Evolutionary conservation across 1,140 invertebrate genomes (phyloP), one percentile per base, ranked within the genome.

Genomic region (Frieseomelitta varia): DNA sequence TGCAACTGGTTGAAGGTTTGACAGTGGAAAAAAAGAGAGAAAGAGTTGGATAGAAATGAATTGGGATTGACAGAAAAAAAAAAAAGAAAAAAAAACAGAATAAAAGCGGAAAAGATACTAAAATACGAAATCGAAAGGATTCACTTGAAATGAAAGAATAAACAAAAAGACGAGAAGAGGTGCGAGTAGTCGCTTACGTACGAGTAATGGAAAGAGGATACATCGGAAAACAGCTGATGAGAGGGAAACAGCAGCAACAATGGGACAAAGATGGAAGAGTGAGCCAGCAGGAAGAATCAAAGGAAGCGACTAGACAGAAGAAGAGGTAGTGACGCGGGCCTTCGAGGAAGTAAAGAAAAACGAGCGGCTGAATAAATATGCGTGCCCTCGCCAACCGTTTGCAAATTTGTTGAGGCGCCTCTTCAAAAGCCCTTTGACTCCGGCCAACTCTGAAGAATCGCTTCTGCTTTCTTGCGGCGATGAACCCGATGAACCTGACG

Each of bases 371-470:
- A 90, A 89, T 88, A 90, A 90, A 90, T 89, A 90, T 85, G 81
- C 81, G 79, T 88, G 81, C 81, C 76, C 81, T 65, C 68, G 86
- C 88, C 87, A 89, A 89, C 87, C 88, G 85, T 89, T 89, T 86
- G 88, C 88, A 90, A 90, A 90, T 90, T 90, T 85, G 85, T 85
- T 56, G 88, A 89, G 87, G 87, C 78, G 81, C 85, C 63, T 69
- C 65, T 65, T 87, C 71, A 51, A 84, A 81, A 58, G 39, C 53
- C 69, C 68, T 81, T 81, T 73, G 79, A 81, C 79, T 58, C 55
- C 24, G n/a, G 24, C 21, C 12, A 51, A 30, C 69, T n/a, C 71
- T 63, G 55, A 51, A 58, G n/a, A 73, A 39, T 73, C 39, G 47
- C 69, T 34, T 61, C 55, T 67, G 24, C 67, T 47, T 47, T 11